phyloP scores from a whole-genome alignment of 2,113 vertebrate genomes.

The Pseudonaja textilis region DNA sequence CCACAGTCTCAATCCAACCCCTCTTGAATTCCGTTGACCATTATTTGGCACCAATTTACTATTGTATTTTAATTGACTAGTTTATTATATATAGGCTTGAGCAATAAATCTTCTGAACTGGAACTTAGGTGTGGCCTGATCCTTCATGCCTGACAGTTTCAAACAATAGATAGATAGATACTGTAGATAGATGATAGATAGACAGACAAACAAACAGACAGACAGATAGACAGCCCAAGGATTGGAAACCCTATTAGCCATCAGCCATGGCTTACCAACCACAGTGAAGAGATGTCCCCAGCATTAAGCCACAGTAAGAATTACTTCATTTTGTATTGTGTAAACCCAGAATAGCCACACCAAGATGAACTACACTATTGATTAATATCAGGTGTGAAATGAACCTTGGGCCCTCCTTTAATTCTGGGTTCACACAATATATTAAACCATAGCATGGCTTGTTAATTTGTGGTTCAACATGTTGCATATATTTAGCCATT shows the following conservation, averaged over 20 bases:
- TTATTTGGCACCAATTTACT: no score
- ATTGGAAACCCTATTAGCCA: neutral
- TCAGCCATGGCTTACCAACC: neutral
- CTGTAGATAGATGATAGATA: no score
- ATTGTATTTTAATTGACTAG: no score
- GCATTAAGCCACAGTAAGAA: neutral
- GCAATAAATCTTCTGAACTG: no score
- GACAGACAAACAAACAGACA: no score
- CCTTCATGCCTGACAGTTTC: neutral
- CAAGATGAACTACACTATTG: neutral
- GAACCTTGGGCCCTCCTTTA: neutral
- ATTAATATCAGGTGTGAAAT: neutral
- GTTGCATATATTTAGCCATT: neutral
- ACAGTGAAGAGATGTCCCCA: neutral
- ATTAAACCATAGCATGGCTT: neutral
- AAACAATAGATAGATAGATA: neutral
- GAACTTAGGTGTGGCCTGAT: no score
- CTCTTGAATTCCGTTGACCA: no score
- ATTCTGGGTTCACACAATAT: neutral
- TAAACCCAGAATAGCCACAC: neutral
- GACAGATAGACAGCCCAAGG: no score
- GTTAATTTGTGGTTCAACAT: neutral
- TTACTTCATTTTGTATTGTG: neutral
- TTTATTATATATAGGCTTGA: no score
- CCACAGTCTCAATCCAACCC: no score